A percentile compares a stretch with the other conserved stretches of the same genome.
Evolutionary conservation across 2,113 vertebrate species (phyloP).

Genomic region (Lepisosteus oculatus): DNA sequence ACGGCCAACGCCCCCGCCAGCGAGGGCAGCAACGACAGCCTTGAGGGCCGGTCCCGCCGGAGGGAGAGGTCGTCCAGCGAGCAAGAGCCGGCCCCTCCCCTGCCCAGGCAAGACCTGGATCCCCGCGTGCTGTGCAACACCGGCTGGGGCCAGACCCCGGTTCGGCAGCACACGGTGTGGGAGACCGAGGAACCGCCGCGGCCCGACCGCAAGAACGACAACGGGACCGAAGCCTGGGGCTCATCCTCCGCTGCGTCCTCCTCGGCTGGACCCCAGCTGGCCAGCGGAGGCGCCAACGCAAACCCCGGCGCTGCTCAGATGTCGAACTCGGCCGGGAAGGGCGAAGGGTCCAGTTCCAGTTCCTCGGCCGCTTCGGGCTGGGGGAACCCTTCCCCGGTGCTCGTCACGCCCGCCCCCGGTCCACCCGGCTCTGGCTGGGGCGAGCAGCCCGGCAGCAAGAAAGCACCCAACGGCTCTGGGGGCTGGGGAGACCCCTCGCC

Average conservation of each 20-base stretch:
- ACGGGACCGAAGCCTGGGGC: constrained; percentile 82
- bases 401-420: constrained; percentile 59
- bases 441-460: constrained; percentile 74
- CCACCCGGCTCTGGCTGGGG: constrained; percentile 68
- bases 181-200: constrained; percentile 90
- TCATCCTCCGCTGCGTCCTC: constrained; percentile 56
- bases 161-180: constrained; percentile 96
- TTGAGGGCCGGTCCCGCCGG: constrained; percentile 63
- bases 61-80: constrained; percentile 72
- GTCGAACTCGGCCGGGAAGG: constrained; percentile 84
- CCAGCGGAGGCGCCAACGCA: constrained; percentile 45
- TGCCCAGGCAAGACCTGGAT: constrained; percentile 90
- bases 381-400: constrained; percentile 74
- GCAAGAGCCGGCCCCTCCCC: constrained; percentile 59
- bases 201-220: constrained; percentile 78
- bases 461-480: constrained; percentile 79
- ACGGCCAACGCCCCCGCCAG: constrained; percentile 76
- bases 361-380: constrained; percentile 83
- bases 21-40: constrained; percentile 83
- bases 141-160: constrained; percentile 96
- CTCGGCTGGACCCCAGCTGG: constrained; percentile 43
- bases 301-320: constrained; percentile 64
- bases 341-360: constrained; percentile 81
- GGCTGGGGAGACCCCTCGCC: constrained; percentile 81
- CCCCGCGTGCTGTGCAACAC: constrained; percentile 92